Base-by-base conservation (phyloP, 1,140 invertebrate species). In the Orussus abietinus region DNA sequence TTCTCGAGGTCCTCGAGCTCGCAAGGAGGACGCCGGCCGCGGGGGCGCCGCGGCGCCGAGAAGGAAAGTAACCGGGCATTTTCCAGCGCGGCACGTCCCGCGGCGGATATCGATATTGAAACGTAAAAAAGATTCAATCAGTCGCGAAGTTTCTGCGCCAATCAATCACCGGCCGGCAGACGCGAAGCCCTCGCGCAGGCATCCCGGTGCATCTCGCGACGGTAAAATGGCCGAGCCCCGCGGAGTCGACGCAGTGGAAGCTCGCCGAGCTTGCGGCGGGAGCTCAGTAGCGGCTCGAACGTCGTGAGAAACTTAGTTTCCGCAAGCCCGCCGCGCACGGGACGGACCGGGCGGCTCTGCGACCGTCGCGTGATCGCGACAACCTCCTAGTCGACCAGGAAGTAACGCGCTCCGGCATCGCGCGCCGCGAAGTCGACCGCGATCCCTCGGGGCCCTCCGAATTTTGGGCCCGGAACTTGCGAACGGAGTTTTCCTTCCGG, bases 71-170 rank as follows among this genome's bases (percentile, higher is more conserved):
- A n/a, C n/a, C n/a, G n/a, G n/a, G n/a, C n/a, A n/a, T n/a, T n/a
- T n/a, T n/a, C n/a, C 22, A 25, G 22, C n/a, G 22, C 6, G n/a
- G 6, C n/a, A 25, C 22, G 18, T 9, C 34, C 18, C 13, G 38
- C 20, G 14, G 36, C 43, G 49, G 49, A 62, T 64, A 67, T 66
- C 53, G 60, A 68, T 68, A 69, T 64, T 61, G 57, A 69, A 65
- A 68, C 55, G 59, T 59, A 67, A 65, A 69, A 68, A 70, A 67
- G 61, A 72, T 70, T 71, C 68, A 68, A 71, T 72, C 68, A 69
- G 66, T 71, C 66, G 60, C 57, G 51, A 69, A 66, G 68, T 66
- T 69, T 63, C 57, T 65, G 58, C 61, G 59, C 58, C 64, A 69
- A 71, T 71, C 69, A 72, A 71, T 70, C 68, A 63, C 45, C 42